phyloP scores from a whole-genome alignment of 2,888 invertebrate species.

The Aleiodes alternator region DNA sequence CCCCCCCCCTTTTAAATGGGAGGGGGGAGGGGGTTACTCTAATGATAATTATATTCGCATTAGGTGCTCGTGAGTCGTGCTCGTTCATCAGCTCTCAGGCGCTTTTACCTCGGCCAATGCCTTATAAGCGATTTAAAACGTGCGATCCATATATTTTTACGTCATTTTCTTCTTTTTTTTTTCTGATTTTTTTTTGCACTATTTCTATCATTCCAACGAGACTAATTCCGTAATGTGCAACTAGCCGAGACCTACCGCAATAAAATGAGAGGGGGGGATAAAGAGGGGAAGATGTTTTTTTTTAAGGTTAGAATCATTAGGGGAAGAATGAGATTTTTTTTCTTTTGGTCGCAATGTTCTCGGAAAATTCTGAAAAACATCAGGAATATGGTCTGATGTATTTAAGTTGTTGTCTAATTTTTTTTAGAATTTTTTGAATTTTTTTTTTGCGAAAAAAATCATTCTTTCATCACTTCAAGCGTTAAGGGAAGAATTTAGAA shows the following conservation, averaged over 20 bases:
- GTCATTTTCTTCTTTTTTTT: background rate
- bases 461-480: too few relatives aligned
- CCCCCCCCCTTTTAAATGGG: slow-evolving; percentile 25
- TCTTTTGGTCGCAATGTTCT: too few relatives aligned
- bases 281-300: too few relatives aligned
- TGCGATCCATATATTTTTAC: slow-evolving; percentile 52
- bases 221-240: slow-evolving; percentile 36
- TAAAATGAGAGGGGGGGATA: background rate
- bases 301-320: too few relatives aligned
- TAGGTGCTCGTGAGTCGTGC: slow-evolving; percentile 60
- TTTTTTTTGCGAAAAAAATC: too few relatives aligned
- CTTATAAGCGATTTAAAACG: slow-evolving; percentile 58
- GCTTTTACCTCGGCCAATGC: slow-evolving; percentile 53
- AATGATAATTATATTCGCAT: slow-evolving; percentile 68
- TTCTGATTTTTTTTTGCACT: background rate
- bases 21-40: slow-evolving; percentile 45
- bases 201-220: slow-evolving; percentile 18
- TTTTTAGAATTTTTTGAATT: too few relatives aligned
- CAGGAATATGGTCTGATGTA: too few relatives aligned
- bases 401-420: too few relatives aligned
- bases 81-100: slow-evolving; percentile 59
- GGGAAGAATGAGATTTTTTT: too few relatives aligned
- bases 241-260: slow-evolving; percentile 1
- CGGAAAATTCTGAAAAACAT: too few relatives aligned
- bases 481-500: too few relatives aligned